Conservation (phyloP, 1,140 invertebrate genomes). For the Drosophila azteca region DNA sequence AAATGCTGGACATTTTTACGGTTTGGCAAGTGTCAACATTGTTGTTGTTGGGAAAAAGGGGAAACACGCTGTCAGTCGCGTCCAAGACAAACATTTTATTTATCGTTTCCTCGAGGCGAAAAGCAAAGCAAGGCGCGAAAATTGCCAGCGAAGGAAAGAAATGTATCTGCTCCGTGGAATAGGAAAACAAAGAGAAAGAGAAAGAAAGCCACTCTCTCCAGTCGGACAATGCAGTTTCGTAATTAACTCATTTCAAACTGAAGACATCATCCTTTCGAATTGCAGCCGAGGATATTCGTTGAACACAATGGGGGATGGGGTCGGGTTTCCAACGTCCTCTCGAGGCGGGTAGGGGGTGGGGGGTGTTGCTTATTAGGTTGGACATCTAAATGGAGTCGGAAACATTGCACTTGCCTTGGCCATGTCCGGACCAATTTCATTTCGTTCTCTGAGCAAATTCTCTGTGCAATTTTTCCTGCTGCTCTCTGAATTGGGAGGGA, state of each 20-base stretch:
- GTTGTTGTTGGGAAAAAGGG: slow-evolving; percentile 21
- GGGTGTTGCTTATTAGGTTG: slow-evolving; percentile 45
- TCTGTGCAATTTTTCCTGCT: slow-evolving; percentile 23
- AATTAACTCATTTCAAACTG: slow-evolving; percentile 32
- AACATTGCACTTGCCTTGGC: slow-evolving; percentile 39
- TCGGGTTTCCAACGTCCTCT: slow-evolving; percentile 24
- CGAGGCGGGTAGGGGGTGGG: no score
- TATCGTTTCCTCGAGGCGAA: slow-evolving; percentile 52
- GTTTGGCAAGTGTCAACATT: slow-evolving; percentile 75
- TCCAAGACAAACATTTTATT: slow-evolving; percentile 67
- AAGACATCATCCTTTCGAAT: slow-evolving; percentile 6
- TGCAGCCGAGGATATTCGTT: background rate
- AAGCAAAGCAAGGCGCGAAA: slow-evolving; percentile 47
- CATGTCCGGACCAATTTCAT: slow-evolving; percentile 43
- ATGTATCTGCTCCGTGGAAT: no score
- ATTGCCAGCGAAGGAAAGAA: slow-evolving; percentile 18
- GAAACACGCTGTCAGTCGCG: slow-evolving; percentile 54
- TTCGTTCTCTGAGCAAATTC: slow-evolving; percentile 31
- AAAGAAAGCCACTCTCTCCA: no score
- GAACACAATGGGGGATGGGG: background rate
- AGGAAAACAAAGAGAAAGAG: no score
- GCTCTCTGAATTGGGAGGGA: background rate
- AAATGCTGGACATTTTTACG: slow-evolving; percentile 78
- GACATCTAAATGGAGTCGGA: slow-evolving; percentile 61
- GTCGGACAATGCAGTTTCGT: background rate